Evolutionary conservation across 2,113 vertebrate genomes (phyloP), one percentile per base, ranked within the genome.

Genomic region (Edolisoma coerulescens): DNA sequence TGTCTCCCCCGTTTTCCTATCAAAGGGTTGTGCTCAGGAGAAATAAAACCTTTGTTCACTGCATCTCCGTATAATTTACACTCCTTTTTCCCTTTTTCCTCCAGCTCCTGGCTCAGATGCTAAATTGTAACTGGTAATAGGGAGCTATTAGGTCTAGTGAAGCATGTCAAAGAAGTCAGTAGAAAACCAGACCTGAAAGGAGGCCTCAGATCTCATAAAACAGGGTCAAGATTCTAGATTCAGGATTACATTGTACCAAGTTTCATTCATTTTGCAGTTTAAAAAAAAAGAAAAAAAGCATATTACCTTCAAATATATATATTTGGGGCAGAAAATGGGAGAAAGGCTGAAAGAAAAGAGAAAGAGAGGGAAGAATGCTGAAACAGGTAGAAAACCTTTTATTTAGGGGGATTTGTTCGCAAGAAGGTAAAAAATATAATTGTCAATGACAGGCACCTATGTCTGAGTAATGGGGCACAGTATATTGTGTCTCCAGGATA

Each of bases 1-100:
- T 98, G 98, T 98, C 98, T 98, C 97, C 97, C 97, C 97, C 88
- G n/a, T 98, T 98, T 98, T 98, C 96, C 97, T 98, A 98, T 98
- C 98, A 98, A 97, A 98, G 98, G 96, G 97, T 84, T 98, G 98
- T 97, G 98, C 97, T 98, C 97, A 95, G 97, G 97, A 98, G 98
- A 98, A 98, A 98, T 98, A 96, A 97, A 98, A 97, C 96, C 98
- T 98, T 98, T 98, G 98, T 98, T 98, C 97, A 96, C 96, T 2
- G 54, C 97, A 96, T 94, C 97, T 96, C 96, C 54, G 45, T 97
- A 96, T 98, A 98, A 98, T 98, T 98, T 98, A 97, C 96, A 97
- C 97, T 96, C 97, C 90, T 95, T 95, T 92, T 94, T 95, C 92
- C 74, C 56, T 95, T 96, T 97, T 98, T 97, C 90, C 52, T 88